Conservation (phyloP, 2,797 vertebrate species). For the Sebastiscus tertius region DNA sequence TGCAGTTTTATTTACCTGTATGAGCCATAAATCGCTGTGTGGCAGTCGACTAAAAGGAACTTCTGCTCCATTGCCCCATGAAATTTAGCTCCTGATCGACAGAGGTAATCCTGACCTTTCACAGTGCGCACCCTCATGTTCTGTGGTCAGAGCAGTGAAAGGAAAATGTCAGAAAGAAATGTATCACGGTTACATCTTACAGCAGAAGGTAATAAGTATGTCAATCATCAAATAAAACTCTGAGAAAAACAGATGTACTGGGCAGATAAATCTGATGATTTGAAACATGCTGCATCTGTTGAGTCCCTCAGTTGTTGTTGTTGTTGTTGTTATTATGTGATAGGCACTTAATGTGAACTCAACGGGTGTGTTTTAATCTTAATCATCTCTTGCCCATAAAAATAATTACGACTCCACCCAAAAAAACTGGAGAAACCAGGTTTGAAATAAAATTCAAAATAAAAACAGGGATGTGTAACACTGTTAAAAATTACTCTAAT, state of each 20-base stretch:
- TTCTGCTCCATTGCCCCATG: slow-evolving; percentile 94
- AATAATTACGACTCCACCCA: slow-evolving; percentile 52
- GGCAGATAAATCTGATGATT: not conserved
- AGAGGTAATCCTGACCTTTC: slow-evolving; percentile 94
- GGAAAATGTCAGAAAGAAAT: slow-evolving; percentile 15
- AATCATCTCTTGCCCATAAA: not conserved
- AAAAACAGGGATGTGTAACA: not conserved
- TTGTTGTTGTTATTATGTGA: not conserved
- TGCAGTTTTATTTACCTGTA: slow-evolving; percentile 89
- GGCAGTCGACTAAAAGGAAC: slow-evolving; percentile 94
- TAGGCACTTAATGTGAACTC: not conserved
- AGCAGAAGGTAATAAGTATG: not conserved
- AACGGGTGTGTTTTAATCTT: slow-evolving; percentile 48
- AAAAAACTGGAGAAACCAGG: slow-evolving; percentile 32
- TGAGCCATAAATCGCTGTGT: slow-evolving; percentile 93
- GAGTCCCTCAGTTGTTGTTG: not conserved
- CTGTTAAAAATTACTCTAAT: not conserved
- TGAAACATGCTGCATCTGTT: not conserved
- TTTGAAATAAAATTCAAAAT: not conserved
- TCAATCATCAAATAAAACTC: slow-evolving; percentile 1
- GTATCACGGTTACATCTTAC: not conserved
- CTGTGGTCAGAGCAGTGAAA: slow-evolving; percentile 78
- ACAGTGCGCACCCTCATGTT: slow-evolving; percentile 95
- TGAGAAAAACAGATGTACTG: not conserved
- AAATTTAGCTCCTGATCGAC: slow-evolving; percentile 94